Base-by-base conservation (phyloP, 2,797 vertebrate species). In the Novumbra hubbsi region DNA sequence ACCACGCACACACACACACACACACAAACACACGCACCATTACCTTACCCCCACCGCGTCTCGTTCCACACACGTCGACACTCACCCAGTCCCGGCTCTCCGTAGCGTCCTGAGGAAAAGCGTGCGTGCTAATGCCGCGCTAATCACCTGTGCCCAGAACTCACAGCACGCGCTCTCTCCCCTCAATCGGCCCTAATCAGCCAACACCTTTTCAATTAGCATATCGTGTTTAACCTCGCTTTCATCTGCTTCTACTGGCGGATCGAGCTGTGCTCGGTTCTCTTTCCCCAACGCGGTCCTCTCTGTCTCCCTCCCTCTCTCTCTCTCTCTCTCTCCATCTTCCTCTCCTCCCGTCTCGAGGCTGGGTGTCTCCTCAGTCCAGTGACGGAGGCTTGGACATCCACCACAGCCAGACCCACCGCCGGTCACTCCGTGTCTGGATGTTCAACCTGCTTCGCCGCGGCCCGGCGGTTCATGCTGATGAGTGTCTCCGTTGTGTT, bases 81-180 rank as follows among this genome's bases (percentile, higher is more conserved):
- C 3, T 0, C 0, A 30, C 70, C 65, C 83, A 83, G 75, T 72
- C 72, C 74, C 72, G 9, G 73, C 67, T 75, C 74, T 74, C 72
- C 69, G 62, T 65, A 82, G 73, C 85, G 79, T 87, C 85, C 73
- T 72, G 77, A 89, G 84, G 77, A 84, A 86, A 86, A 85, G 83
- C 87, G 85, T 86, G 85, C 81, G 78, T 80, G 76, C 83, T 92
- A 91, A 92, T 91, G 88, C 84, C 83, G 82, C 86, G 81, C 88
- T 93, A 91, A 93, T 93, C 90, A 90, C 91, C 88, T 83, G 84
- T 77, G 88, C 86, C 85, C 87, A 85, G 85, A 87, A 89, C 84
- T 90, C 90, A 74, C 93, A 91, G 91, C 88, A 78, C 70, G 85
- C 73, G 79, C 82, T 77, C 82, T 82, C 69, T 75, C 78, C 81